Conservation (phyloP, 2,797 vertebrate genomes). For the Mastacembelus armatus region DNA sequence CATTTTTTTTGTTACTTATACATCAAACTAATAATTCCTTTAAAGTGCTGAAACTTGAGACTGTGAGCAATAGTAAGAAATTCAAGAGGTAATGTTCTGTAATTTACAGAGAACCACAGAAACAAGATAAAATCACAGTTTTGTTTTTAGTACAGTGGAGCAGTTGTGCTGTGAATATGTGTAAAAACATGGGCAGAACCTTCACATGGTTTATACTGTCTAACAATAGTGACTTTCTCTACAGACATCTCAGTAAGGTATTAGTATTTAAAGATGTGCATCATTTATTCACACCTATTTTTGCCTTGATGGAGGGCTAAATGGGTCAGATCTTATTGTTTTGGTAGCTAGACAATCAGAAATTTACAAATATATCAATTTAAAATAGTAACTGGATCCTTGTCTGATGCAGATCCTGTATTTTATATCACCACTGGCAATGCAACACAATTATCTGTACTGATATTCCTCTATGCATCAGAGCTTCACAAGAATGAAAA, state of each 20-base stretch:
- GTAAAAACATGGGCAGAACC: conserved; percentile 40
- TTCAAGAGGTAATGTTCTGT: conserved; percentile 70
- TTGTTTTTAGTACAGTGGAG: conserved; percentile 58
- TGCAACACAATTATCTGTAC: too few species aligned
- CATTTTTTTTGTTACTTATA: conserved; percentile 59
- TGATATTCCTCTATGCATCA: conserved; percentile 11
- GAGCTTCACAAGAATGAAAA: conserved; percentile 36
- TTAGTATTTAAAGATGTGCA: conserved; percentile 15
- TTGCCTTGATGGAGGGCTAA: background rate
- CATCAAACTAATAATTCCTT: conserved; percentile 63
- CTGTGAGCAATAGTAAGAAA: conserved; percentile 68
- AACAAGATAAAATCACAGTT: conserved; percentile 73
- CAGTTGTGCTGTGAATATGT: conserved; percentile 55
- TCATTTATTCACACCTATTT: background rate
- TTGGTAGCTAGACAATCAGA: conserved; percentile 4
- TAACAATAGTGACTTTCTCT: conserved; percentile 51
- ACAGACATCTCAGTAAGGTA: conserved; percentile 20
- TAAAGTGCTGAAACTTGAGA: conserved; percentile 80
- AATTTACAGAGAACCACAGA: conserved; percentile 58
- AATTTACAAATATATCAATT: conserved; percentile 10
- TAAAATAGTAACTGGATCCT: conserved; percentile 18
- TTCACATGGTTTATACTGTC: conserved; percentile 27
- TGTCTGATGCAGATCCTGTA: conserved; percentile 23
- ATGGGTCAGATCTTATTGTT: background rate
- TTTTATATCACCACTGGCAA: too few species aligned